Evolutionary conservation across 2,113 vertebrate species (phyloP), one percentile per base, ranked within the genome.

Genomic region (Stigmatopora argus): DNA sequence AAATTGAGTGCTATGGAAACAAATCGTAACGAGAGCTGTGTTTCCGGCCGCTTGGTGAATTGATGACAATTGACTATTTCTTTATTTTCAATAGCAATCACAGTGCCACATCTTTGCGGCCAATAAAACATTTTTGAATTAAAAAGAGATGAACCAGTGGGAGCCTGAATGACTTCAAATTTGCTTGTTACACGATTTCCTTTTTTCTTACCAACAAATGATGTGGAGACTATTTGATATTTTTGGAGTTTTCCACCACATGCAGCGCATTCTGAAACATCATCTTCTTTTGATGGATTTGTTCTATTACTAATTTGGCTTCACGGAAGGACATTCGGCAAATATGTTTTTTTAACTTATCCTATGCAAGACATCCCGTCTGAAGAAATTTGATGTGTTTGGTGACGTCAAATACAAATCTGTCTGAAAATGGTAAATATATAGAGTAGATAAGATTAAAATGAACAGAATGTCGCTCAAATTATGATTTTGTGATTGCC

Each of bases 51-150:
- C 86, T 67, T 56, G 55, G 79, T 73, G 76, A 77, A 78, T 70
- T 77, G 85, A 87, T 83, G 81, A 79, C 82, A 86, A 89, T 88
- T 46, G 81, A 88, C 86, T 69, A 71, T 72, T 75, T 80, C 77
- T 83, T 71, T 78, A 80, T 84, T 80, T 88, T 79, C 78, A 84
- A 83, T 83, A 76, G 79, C 83, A 83, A 85, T 86, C 82, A 78
- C 79, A 78, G 72, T 73, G 78, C 77, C 83, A 80, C 79, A 83
- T 86, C 79, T 78, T 67, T 72, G 67, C 77, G 63, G 78, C 71
- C 80, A 86, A 86, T 87, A 85, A 87, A 70, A 76, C 1, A 65
- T 53, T 58, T 62, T 65, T 23, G 9, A 66, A 68, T 67, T 67
- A 62, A 65, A 69, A 61, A 62, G 69, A 83, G 79, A 79, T 70